Evolutionary conservation across 2,888 invertebrate species (phyloP), one percentile per base, ranked within the genome.

Genomic region (Cotesia congregata): DNA sequence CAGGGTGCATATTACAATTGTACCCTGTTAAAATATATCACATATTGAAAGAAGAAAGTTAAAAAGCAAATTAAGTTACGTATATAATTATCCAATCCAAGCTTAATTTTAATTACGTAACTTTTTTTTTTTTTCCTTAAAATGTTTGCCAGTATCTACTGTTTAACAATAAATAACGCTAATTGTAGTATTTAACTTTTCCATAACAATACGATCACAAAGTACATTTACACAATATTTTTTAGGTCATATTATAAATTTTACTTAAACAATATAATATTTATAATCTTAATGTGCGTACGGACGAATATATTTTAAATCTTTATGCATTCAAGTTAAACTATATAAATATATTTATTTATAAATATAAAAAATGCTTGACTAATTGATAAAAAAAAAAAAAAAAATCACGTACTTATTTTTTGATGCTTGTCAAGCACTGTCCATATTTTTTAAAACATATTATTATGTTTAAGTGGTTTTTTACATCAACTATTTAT

Each of bases 1-100:
- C 50, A 41, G 40, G 40, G 68, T 41, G 15, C 68, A 68, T 39
- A 17, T 40, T 41, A 30, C 38, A 38, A 62, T n/a, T 7, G 77
- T 78, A 80, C 77, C 77, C 76, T 69, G 75, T 60, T 30, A 76
- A 80, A 77, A 74, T 79, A 76, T 77, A 80, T 80, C 77, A 79
- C 80, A 77, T 79, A 73, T 76, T 77, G 72, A 75, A 72, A 67
- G 77, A 76, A 77, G 77, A 76, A 77, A 77, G 74, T 79, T 77
- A 80, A 62, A 74, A 77, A 76, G 74, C 76, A 76, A 75, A 77
- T 77, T 74, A 80, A 77, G 79, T 77, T 9, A 40, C n/a, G 15
- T 71, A 61, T 71, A 30, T 30, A 30, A 72, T 39, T 5, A 62
- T 64, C n/a, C 15, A 39, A 72, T 64, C 15, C 62, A 72, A 41